A percentile compares a stretch with the other conserved stretches of the same genome.
Evolutionary conservation across 2,888 invertebrate genomes (phyloP).

Genomic region (Trichacis sp.): DNA sequence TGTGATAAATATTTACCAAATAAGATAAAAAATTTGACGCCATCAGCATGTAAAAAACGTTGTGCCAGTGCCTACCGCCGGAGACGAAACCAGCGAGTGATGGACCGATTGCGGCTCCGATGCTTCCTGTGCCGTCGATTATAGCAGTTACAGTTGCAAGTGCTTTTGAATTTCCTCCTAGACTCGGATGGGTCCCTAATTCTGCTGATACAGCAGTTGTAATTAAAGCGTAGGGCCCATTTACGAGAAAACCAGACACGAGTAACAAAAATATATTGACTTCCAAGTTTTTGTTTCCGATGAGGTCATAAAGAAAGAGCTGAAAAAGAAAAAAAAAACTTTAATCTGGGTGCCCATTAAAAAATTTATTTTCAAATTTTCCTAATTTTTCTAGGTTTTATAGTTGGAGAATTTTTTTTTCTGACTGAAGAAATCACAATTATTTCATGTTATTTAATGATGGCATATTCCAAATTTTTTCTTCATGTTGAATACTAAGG

Average conservation of each 20-base stretch:
- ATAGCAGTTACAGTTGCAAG: conserved; percentile 97
- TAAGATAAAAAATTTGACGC: conserved; percentile 83
- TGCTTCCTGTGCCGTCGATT: conserved; percentile 95
- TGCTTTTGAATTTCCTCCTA: conserved; percentile 88
- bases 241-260: conserved; percentile 85
- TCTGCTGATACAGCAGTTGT: conserved; percentile 97
- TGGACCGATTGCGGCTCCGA: conserved; percentile 94
- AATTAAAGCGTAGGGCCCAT: conserved; percentile 96
- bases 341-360: no score
- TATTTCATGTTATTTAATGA: no score
- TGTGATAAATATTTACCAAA: conserved; percentile 73
- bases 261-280: conserved; percentile 79
- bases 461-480: no score
- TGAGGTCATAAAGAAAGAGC: conserved; percentile 84
- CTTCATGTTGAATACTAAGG: no score
- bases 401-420: no score
- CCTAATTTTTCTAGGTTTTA: no score
- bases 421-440: no score
- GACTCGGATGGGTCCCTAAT: conserved; percentile 87
- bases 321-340: conserved; percentile 64
- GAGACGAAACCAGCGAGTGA: conserved; percentile 88
- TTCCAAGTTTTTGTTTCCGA: conserved; percentile 75
- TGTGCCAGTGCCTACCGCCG: conserved; percentile 77
- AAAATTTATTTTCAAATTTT: no score
- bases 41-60: conserved; percentile 93